A percentile compares a stretch with the other conserved stretches of the same genome.
Conservation (phyloP, 2,113 vertebrate genomes). For the Orthochromis malagaraziensis region DNA sequence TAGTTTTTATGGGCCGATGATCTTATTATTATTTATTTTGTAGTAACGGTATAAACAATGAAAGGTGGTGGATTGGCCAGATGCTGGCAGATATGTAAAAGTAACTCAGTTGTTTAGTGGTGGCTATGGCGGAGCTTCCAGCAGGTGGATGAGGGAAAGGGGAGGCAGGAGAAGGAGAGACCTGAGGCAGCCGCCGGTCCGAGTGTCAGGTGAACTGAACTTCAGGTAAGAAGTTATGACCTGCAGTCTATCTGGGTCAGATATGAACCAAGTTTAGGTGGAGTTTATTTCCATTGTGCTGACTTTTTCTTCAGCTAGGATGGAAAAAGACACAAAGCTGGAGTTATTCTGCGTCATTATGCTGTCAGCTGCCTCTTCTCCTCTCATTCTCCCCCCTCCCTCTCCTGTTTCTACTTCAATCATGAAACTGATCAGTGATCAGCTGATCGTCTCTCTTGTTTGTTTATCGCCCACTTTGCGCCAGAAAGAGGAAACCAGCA, state of each 20-base stretch:
- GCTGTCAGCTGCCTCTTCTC: rapidly evolving
- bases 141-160: background rate
- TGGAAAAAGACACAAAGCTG: background rate
- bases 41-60: background rate
- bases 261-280: background rate
- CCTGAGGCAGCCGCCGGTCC: rapidly evolving
- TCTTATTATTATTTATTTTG: background rate
- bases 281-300: rapidly evolving
- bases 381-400: rapidly evolving
- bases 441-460: rapidly evolving
- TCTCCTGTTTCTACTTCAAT: no score
- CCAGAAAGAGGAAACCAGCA: rapidly evolving
- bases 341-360: background rate
- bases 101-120: background rate
- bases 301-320: background rate
- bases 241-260: background rate
- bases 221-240: background rate
- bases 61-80: background rate
- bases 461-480: rapidly evolving
- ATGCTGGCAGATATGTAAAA: rapidly evolving
- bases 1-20: background rate
- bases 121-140: background rate
- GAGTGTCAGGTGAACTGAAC: background rate
- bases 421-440: no score
- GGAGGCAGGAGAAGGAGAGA: rapidly evolving